These are phyloP conservation scores for Motacilla alba DNA, from an alignment of 2,113 vertebrate species.

Conservation along the genomic window DNA sequence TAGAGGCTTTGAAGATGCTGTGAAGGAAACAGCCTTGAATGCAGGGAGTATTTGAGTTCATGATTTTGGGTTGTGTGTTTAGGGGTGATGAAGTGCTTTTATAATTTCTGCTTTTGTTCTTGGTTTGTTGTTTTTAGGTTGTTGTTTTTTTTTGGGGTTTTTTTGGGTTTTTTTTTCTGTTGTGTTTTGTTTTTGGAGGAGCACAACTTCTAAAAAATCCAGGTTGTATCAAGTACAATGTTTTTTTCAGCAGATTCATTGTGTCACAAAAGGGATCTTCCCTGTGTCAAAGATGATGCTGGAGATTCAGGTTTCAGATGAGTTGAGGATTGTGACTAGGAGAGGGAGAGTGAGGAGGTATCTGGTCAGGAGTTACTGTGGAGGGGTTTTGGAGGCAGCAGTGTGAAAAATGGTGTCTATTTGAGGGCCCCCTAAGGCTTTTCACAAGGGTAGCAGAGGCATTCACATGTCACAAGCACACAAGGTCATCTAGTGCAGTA, in stretches of 20 bases:
- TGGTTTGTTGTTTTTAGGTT: too few species aligned
- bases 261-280: too few species aligned
- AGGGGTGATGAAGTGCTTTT: background rate
- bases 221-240: rapidly evolving
- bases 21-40: background rate
- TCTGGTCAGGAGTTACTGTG: background rate
- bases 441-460: too few species aligned
- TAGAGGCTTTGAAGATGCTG: background rate
- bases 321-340: background rate
- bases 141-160: too few species aligned
- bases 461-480: background rate
- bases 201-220: background rate
- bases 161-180: too few species aligned
- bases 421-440: too few species aligned
- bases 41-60: background rate
- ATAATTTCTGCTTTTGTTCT: background rate
- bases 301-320: background rate
- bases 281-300: background rate
- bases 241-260: background rate
- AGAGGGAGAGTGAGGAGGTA: background rate
- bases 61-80: background rate
- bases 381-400: background rate
- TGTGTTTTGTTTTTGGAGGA: too few species aligned
- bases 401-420: rapidly evolving
- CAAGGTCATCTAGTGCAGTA: background rate